Conservation (phyloP, 2,888 invertebrate genomes). For the Xestia ashworthii region DNA sequence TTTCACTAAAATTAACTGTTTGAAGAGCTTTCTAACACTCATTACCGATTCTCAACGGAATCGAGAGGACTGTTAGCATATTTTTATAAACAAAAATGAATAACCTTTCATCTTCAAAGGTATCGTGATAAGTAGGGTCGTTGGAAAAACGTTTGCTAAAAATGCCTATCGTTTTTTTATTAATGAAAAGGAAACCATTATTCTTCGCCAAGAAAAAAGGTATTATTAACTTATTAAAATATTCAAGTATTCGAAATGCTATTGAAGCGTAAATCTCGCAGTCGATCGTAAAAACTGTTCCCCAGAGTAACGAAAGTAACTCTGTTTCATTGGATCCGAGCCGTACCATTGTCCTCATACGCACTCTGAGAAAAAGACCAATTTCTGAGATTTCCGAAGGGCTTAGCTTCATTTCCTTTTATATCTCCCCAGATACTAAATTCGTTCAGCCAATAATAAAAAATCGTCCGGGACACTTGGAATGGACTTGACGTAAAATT, state of each 20-base stretch:
- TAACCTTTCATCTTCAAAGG: constrained; percentile 58
- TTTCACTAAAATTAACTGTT: constrained; percentile 76
- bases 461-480: constrained; percentile 86
- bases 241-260: constrained; percentile 82
- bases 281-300: constrained; percentile 88
- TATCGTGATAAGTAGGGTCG: constrained; percentile 55
- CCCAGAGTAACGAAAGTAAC: constrained; percentile 83
- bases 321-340: constrained; percentile 85
- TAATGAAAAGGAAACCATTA: constrained; percentile 76
- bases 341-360: constrained; percentile 87
- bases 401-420: constrained; percentile 91
- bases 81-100: constrained; percentile 53
- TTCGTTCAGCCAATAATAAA: constrained; percentile 90
- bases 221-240: constrained; percentile 82
- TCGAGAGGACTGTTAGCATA: constrained; percentile 42
- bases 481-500: constrained; percentile 87
- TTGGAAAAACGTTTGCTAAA: constrained; percentile 48
- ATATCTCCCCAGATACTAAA: constrained; percentile 90
- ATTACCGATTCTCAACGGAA: constrained; percentile 59
- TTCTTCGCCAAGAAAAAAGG: constrained; percentile 71
- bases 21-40: constrained; percentile 72
- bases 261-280: constrained; percentile 85
- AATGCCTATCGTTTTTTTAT: constrained; percentile 67
- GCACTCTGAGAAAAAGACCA: constrained; percentile 87
- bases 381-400: constrained; percentile 90